These are phyloP conservation scores for Taenioides sp. DNA, from an alignment of 2,797 vertebrate species.

Conservation along the genomic window DNA sequence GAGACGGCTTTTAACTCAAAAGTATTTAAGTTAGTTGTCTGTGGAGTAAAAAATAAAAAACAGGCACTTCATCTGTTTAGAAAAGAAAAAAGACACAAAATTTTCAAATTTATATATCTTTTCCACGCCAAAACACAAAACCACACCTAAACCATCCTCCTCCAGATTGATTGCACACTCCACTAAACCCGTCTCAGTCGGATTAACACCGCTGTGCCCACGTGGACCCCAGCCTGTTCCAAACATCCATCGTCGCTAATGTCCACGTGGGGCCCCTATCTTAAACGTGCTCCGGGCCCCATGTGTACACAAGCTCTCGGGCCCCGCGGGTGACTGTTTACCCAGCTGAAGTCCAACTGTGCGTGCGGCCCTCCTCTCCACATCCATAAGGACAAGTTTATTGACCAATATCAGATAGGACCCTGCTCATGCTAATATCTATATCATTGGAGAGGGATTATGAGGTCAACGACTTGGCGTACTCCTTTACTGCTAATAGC, in stretches of 20 bases:
- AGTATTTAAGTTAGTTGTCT: too few species aligned
- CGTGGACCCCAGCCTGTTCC: slow-evolving; percentile 61
- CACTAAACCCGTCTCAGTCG: slow-evolving; percentile 43
- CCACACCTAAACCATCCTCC: neutral
- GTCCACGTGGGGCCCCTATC: slow-evolving; percentile 46
- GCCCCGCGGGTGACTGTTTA: slow-evolving; percentile 78
- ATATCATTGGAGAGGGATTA: slow-evolving; percentile 4
- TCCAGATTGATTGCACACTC: neutral
- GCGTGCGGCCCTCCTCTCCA: slow-evolving; percentile 46
- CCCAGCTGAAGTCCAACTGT: slow-evolving; percentile 80
- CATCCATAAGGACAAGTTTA: slow-evolving; percentile 57
- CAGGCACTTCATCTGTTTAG: too few species aligned
- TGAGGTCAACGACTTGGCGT: neutral
- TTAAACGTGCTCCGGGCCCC: slow-evolving; percentile 58
- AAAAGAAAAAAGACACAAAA: too few species aligned
- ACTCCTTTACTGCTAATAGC: neutral
- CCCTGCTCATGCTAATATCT: slow-evolving; percentile 10
- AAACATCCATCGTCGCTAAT: slow-evolving; percentile 59
- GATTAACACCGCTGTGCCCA: slow-evolving; percentile 58
- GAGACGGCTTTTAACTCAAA: too few species aligned
- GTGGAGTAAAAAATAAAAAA: too few species aligned
- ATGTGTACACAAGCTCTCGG: slow-evolving; percentile 77
- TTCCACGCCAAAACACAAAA: too few species aligned
- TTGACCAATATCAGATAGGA: slow-evolving; percentile 35
- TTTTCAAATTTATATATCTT: too few species aligned